These are phyloP conservation scores for Peromyscus polionotus DNA, from an alignment of 2,113 vertebrate species.

Conservation along the genomic window DNA sequence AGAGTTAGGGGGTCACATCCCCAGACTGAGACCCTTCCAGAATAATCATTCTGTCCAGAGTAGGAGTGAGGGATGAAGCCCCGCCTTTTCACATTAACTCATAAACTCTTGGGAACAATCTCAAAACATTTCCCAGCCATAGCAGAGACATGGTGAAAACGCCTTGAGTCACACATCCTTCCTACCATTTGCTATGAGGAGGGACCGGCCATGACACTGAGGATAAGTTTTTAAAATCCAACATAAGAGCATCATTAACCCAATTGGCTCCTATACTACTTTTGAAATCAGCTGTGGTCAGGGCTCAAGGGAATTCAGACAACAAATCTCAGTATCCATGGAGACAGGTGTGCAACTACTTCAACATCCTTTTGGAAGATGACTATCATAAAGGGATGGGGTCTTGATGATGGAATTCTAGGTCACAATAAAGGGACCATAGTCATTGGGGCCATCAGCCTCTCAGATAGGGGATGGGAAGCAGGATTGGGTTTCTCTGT, in stretches of 20 bases:
- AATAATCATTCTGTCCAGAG: neutral
- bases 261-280: too few species aligned
- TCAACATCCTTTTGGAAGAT: neutral
- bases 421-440: neutral
- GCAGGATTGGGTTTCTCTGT: neutral
- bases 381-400: neutral
- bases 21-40: neutral
- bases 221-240: conserved; percentile 11
- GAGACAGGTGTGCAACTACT: neutral
- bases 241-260: neutral
- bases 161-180: neutral
- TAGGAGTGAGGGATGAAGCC: neutral
- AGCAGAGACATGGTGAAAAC: neutral
- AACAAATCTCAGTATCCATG: neutral
- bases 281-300: neutral
- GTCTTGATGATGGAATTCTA: conserved; percentile 10
- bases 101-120: neutral
- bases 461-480: neutral
- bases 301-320: neutral
- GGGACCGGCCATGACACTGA: neutral
- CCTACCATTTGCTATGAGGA: neutral
- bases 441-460: neutral
- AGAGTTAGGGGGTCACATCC: neutral
- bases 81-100: neutral
- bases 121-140: neutral